phyloP scores from a whole-genome alignment of 2,113 vertebrate species.

The Ascaphus truei region DNA sequence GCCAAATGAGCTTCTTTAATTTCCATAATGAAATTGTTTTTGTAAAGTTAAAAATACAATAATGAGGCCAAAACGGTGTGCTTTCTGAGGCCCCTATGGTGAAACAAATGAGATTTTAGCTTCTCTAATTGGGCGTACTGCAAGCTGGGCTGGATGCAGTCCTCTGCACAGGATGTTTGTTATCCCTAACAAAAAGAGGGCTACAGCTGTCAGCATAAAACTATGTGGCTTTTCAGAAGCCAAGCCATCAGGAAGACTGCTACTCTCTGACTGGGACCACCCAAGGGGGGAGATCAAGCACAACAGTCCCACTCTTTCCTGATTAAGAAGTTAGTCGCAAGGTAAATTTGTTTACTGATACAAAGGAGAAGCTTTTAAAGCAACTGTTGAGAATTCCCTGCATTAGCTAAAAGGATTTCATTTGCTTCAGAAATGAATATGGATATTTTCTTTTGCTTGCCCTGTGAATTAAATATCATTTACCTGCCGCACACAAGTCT shows the following conservation, averaged over 20 bases:
- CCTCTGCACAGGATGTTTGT: slow-evolving; percentile 72
- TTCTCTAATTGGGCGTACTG: slow-evolving; percentile 77
- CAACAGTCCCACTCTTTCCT: slow-evolving; percentile 57
- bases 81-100: slow-evolving; percentile 71
- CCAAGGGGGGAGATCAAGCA: slow-evolving; percentile 72
- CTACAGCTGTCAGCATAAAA: slow-evolving; percentile 73
- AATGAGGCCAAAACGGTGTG: slow-evolving; percentile 78
- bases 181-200: slow-evolving; percentile 74
- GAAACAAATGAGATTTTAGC: slow-evolving; percentile 84
- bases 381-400: slow-evolving; percentile 60
- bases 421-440: slow-evolving; percentile 73
- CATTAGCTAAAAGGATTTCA: slow-evolving; percentile 61
- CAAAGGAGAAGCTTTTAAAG: slow-evolving; percentile 58
- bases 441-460: slow-evolving; percentile 51
- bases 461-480: slow-evolving; percentile 61
- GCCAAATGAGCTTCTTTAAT: slow-evolving; percentile 77
- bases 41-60: slow-evolving; percentile 79
- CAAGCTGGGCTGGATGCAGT: slow-evolving; percentile 70
- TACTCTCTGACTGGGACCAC: slow-evolving; percentile 66
- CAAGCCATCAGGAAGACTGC: slow-evolving; percentile 54
- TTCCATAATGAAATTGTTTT: slow-evolving; percentile 83
- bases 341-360: slow-evolving; percentile 74
- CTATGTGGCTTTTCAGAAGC: slow-evolving; percentile 61
- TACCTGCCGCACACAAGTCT: slow-evolving; percentile 58
- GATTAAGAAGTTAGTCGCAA: slow-evolving; percentile 70